Percentiles rank a stretch among this genome's conserved stretches.
These are phyloP conservation scores for Sphenopsis melanotis DNA, from an alignment of 2,797 vertebrate species.

Conservation along the genomic window DNA sequence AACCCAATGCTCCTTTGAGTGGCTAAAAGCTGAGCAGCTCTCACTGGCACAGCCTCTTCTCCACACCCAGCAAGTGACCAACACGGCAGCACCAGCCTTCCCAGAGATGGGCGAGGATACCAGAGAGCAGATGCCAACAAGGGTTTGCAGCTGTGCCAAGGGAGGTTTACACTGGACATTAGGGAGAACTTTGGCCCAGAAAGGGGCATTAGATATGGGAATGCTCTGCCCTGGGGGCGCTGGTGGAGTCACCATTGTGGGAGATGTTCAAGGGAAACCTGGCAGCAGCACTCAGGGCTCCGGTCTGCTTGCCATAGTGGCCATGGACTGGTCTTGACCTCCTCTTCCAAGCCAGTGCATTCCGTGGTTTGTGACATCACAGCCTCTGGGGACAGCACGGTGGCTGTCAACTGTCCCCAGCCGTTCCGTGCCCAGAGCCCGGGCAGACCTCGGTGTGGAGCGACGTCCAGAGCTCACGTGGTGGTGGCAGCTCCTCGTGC, in stretches of 20 bases:
- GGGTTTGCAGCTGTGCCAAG: not conserved
- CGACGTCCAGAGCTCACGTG: not conserved
- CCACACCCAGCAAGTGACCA: fast-evolving
- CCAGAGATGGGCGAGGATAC: not conserved
- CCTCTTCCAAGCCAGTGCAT: not conserved
- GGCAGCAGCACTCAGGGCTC: fast-evolving
- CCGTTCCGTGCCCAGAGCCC: not conserved
- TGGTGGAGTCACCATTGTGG: fast-evolving
- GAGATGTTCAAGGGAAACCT: not conserved
- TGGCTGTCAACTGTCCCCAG: not conserved
- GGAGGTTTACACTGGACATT: fast-evolving
- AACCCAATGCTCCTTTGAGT: not conserved
- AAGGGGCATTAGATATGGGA: not conserved
- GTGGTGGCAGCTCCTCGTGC: not conserved
- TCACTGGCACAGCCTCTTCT: not conserved
- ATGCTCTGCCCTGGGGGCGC: fast-evolving
- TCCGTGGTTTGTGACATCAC: not conserved
- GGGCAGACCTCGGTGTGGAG: not conserved
- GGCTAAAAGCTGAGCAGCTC: not conserved
- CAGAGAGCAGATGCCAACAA: not conserved
- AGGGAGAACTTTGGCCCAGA: not conserved
- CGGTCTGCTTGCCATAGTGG: not conserved
- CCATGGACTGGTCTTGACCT: not conserved
- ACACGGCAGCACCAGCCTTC: not conserved
- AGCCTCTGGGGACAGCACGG: not conserved